Percentiles rank a stretch among this genome's conserved stretches.
phyloP scores from a whole-genome alignment of 2,888 invertebrate species.

The Laspeyria flexula region DNA sequence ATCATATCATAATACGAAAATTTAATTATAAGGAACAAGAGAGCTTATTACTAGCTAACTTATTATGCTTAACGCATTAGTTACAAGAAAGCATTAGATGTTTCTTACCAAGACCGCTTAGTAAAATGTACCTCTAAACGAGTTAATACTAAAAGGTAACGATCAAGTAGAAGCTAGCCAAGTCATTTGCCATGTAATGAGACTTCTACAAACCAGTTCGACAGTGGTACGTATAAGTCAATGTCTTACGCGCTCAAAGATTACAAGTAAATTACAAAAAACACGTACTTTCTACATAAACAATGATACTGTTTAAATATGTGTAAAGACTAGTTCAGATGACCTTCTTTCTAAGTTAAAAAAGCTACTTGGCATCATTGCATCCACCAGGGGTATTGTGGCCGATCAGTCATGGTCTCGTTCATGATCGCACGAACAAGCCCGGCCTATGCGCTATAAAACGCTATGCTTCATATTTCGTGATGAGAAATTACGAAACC shows the following conservation, averaged over 20 bases:
- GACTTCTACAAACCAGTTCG: slow-evolving; percentile 64
- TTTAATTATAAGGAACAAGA: too few species aligned
- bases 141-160: slow-evolving; percentile 36
- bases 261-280: slow-evolving; percentile 62
- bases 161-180: slow-evolving; percentile 43
- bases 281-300: slow-evolving; percentile 5
- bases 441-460: slow-evolving; percentile 37
- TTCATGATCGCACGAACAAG: slow-evolving; percentile 66
- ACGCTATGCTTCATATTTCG: slow-evolving; percentile 59
- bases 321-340: slow-evolving; percentile 29
- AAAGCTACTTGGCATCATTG: slow-evolving; percentile 54
- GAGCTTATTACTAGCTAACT: background rate
- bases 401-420: slow-evolving; percentile 73
- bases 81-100: slow-evolving; percentile 12
- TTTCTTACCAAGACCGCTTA: slow-evolving; percentile 8
- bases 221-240: slow-evolving; percentile 59
- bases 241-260: slow-evolving; percentile 61
- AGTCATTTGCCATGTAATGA: slow-evolving; percentile 59
- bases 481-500: slow-evolving; percentile 68
- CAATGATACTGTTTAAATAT: slow-evolving; percentile 4
- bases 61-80: background rate
- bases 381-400: slow-evolving; percentile 62
- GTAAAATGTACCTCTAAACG: slow-evolving; percentile 35
- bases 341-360: slow-evolving; percentile 54
- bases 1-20: too few species aligned